Conservation (phyloP, 2,888 invertebrate species). For the Hypomecis atomaria region DNA sequence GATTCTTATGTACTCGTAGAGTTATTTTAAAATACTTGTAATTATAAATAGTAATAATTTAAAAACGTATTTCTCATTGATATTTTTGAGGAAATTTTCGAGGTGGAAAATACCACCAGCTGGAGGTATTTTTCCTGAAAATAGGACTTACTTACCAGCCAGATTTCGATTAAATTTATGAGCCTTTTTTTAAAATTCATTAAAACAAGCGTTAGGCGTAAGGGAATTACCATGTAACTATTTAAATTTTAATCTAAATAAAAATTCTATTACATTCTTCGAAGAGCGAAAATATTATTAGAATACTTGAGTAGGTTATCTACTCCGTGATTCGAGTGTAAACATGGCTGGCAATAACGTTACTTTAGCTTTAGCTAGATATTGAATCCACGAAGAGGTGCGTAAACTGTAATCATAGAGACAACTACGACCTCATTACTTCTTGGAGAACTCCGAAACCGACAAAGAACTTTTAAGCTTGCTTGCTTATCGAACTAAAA, state of each 20-base stretch:
- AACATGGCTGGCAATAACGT: conserved; percentile 49
- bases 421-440: conserved; percentile 54
- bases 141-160: no score
- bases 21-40: no score
- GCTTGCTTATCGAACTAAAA: conserved; percentile 26
- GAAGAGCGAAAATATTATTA: not conserved
- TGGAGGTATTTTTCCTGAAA: no score
- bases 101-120: no score
- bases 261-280: conserved; percentile 6
- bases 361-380: conserved; percentile 46
- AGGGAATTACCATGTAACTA: not conserved
- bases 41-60: no score
- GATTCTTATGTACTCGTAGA: no score
- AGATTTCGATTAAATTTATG: no score
- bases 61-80: no score
- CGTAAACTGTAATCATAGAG: conserved; percentile 58
- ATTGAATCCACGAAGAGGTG: conserved; percentile 46
- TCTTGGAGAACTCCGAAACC: conserved; percentile 21
- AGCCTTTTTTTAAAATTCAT: no score
- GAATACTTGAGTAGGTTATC: no score
- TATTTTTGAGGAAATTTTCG: no score
- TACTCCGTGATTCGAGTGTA: conserved; percentile 36
- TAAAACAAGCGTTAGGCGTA: no score
- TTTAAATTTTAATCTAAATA: not conserved
- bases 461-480: conserved; percentile 29